Conservation (phyloP, 2,113 vertebrate genomes). For the Oreochromis spilurus region DNA sequence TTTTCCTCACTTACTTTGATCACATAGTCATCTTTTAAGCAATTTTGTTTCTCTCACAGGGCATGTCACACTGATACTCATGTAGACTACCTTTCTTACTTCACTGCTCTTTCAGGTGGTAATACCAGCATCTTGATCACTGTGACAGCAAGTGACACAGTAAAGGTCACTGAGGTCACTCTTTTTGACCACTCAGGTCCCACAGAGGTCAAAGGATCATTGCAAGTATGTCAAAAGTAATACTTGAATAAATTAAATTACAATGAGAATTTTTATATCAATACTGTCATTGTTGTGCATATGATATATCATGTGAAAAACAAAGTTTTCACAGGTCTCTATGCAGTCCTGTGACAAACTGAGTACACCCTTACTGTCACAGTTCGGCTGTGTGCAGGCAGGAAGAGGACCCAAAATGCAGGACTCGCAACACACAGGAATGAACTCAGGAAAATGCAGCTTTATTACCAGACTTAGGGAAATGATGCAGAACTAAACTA, state of each 20-base stretch:
- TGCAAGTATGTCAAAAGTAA: constrained; percentile 14
- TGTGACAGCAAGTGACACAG: constrained; percentile 49
- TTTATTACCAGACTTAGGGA: no score
- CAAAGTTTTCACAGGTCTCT: neutral
- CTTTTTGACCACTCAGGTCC: constrained; percentile 50
- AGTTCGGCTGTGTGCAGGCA: no score
- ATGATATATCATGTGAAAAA: neutral
- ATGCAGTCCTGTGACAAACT: neutral
- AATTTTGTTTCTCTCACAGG: neutral
- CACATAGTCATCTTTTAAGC: neutral
- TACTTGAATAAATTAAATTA: neutral
- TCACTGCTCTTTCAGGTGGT: constrained; percentile 25
- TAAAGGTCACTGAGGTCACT: constrained; percentile 43
- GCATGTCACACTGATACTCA: neutral
- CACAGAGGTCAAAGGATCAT: constrained; percentile 37
- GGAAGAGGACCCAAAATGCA: no score
- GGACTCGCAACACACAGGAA: no score
- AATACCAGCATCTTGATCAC: constrained; percentile 59
- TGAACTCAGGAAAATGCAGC: no score
- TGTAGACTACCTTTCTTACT: neutral
- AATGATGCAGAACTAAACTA: no score
- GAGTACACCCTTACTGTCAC: neutral
- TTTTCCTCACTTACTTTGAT: neutral
- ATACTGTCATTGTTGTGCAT: neutral
- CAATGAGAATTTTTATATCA: neutral